Base-by-base conservation (phyloP, 2,797 vertebrate genomes). In the Diceros bicornis region DNA sequence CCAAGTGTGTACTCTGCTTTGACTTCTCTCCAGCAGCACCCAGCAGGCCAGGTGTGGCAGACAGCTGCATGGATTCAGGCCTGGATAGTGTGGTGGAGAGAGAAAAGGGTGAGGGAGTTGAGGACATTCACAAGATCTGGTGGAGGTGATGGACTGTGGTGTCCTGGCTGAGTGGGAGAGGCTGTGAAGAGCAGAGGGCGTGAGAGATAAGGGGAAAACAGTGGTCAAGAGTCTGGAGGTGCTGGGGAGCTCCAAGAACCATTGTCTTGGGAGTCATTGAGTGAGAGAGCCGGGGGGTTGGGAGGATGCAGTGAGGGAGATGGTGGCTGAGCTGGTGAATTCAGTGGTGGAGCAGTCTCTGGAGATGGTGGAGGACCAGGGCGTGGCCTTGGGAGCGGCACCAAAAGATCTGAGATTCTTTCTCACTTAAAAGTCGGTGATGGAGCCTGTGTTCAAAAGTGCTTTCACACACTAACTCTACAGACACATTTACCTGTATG, bases 211-310 rank as follows among this genome's bases (percentile, higher is more conserved):
- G 29, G n/a, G n/a, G 71, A 32, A 55, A 37, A 21, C 7, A 8
- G 44, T 37, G 72, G 23, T 32, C 3, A 29, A 1, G 78, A 68
- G 78, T 52, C 37, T 17, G 47, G 59, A 72, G 88, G 50, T 71
- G 61, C 66, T 13, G 44, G 47, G 23, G 34, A 18, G 41, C 62
- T 34, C 47, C 6, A 34, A 11, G 37, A 34, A 21, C 27, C 14
- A 0, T 18, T 3, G 34, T 41, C 44, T 2, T 23, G 34, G 44
- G 44, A 71, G n/a, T 69, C 1, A 11, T 1, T 4, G 37, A 34
- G 32, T 69, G 18, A n/a, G 87, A 32, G 41, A 82, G 21, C 47
- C 84, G 59, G n/a, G n/a, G 10, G 32, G n/a, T 17, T 9, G 4
- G 62, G 13, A 50, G 29, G 25, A 1, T 13, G 27, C 12, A 7